phyloP scores from a whole-genome alignment of 2,797 vertebrate genomes.

The Oryzias dopingdopingensis region DNA sequence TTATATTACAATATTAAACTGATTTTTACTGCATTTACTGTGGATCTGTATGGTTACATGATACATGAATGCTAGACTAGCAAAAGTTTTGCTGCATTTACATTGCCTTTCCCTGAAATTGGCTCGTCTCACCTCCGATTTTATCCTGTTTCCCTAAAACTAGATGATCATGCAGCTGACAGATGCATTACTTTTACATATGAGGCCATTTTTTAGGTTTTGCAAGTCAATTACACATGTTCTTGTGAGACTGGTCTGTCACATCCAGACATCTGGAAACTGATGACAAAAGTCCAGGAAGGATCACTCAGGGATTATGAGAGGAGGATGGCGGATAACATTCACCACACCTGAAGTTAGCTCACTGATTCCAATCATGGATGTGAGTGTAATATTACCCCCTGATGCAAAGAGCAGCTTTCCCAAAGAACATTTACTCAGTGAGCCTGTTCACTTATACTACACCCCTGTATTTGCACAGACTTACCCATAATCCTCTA shows the following conservation, averaged over 20 bases:
- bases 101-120: no score
- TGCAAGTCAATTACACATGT: background rate
- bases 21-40: no score
- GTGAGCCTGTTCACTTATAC: background rate
- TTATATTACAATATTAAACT: no score
- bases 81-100: no score
- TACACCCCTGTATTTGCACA: conserved; percentile 1
- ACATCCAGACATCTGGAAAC: conserved; percentile 26
- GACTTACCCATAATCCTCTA: conserved; percentile 19
- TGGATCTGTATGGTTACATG: no score
- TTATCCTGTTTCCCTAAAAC: no score
- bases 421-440: background rate
- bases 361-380: conserved; percentile 15
- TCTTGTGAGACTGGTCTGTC: background rate
- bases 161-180: no score
- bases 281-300: background rate
- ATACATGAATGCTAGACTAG: no score
- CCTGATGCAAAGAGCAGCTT: background rate
- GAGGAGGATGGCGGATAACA: conserved; percentile 4
- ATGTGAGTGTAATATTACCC: conserved; percentile 12
- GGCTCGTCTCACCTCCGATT: no score
- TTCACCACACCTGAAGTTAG: conserved; percentile 8
- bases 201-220: no score
- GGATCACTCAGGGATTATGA: conserved; percentile 31
- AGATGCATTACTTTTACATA: no score